Conservation (phyloP, 2,888 invertebrate species). For the Agriopis aurantiaria region DNA sequence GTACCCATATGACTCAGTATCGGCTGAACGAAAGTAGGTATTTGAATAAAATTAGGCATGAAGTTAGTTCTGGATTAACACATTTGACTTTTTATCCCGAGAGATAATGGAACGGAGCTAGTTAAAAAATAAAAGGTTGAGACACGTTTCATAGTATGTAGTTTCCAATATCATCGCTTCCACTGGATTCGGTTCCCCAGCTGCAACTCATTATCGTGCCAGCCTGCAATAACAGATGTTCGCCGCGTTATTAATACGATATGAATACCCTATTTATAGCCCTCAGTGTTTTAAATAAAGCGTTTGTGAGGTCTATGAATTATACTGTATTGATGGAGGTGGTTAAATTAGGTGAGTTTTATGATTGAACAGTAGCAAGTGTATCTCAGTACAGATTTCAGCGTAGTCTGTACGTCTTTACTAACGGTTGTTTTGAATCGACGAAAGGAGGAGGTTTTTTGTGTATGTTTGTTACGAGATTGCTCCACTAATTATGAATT, state of each 20-base stretch:
- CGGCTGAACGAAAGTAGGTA: no score
- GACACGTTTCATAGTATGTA: background rate
- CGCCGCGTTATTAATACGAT: conserved; percentile 67
- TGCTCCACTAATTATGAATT: no score
- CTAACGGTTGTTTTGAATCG: no score
- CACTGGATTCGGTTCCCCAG: conserved; percentile 37
- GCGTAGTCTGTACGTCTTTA: no score
- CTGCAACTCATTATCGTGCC: conserved; percentile 64
- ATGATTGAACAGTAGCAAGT: background rate
- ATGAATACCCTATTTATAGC: conserved; percentile 62
- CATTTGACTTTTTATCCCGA: no score
- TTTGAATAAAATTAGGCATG: no score
- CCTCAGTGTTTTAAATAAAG: conserved; percentile 39
- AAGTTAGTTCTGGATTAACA: no score
- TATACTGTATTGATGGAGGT: conserved; percentile 18
- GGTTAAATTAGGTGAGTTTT: conserved; percentile 6
- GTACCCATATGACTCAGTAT: no score
- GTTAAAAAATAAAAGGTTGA: background rate
- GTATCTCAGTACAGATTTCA: no score
- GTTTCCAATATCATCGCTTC: conserved; percentile 28
- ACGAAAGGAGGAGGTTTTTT: no score
- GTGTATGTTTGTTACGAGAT: no score
- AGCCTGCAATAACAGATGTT: conserved; percentile 73
- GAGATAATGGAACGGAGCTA: no score
- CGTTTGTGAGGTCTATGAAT: conserved; percentile 31